Evolutionary conservation across 2,888 invertebrate genomes (phyloP), one percentile per base, ranked within the genome.

Genomic region (Leptinotarsa peninsularis): DNA sequence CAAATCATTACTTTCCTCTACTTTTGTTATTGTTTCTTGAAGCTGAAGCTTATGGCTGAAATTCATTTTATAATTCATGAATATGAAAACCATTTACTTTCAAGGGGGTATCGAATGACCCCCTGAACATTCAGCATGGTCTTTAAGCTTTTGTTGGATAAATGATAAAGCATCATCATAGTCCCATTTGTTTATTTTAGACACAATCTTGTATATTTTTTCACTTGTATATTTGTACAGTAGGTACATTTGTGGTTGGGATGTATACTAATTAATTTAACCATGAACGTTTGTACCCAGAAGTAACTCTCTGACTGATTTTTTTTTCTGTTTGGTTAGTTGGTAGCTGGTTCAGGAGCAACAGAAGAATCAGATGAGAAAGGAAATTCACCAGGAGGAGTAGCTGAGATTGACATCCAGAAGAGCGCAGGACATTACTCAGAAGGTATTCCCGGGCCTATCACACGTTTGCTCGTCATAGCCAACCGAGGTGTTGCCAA

Each of bases 401-500:
- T 90, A 77, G 91, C 90, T 56, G 92, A 88, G 81, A 79, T 88
- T 49, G 88, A 87, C 72, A 82, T 88, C 23, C 84, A 90, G 79
- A 92, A 92, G 85, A 91, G 90, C 63, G 93, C 92, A 73, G 89
- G 89, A 87, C 93, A 93, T 81, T 93, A 83, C 92, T 93, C 69
- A 66, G 95, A 95, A 88, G 95, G 95, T 74, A 94, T 96, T 84
- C 96, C 96, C 88, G 96, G 96, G 83, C 96, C 96, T 74, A 93
- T 96, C 85, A 96, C 96, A 77, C 91, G 96, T 87, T 91, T 96
- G 74, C 95, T 96, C 88, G 95, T 96, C 85, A 93, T 96, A 85
- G 96, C 95, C 84, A 96, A 96, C 89, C 91, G 96, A 83, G 96
- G 96, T 82, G 92, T 96, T 84, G 94, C 96, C 84, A 96, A 96